Evolutionary conservation across 2,797 vertebrate genomes (phyloP), one percentile per base, ranked within the genome.

Genomic region (Takifugu rubripes): DNA sequence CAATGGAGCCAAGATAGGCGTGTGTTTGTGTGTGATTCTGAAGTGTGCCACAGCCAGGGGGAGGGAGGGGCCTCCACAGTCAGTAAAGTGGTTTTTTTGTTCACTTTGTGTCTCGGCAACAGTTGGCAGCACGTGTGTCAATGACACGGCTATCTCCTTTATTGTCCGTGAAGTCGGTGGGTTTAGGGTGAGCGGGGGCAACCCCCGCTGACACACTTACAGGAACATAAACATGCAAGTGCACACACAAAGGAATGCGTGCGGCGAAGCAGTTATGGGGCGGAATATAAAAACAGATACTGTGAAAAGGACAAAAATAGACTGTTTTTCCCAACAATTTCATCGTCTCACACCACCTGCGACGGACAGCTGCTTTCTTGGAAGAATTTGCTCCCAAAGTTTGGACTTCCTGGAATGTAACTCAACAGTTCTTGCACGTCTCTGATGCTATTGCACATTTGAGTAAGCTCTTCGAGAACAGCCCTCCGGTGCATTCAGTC

Each of bases 121-220:
- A 95, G 94, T 95, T 95, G 94, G 93, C 91, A 92, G 91, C 92
- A 92, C 92, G 91, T 90, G 94, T 91, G 91, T 70, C 78, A 87
- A 91, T 91, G 93, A 90, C 87, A 86, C 25, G 86, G 87, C 77
- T 85, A 79, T 78, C 72, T 44, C 25, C 65, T 82, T 86, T 83
- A 82, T 84, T 83, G 77, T 85, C 71, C 79, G 64, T 80, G 70
- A 79, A 79, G 74, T 79, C 62, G 21, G 53, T 49, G 66, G 71
- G 70, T 75, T 84, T 60, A 54, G 61, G 64, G 56, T 65, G 79
- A 77, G 75, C 70, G 11, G 63, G 57, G 61, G 58, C 68, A 53
- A 24, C 57, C 68, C 68, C 56, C 70, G 53, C 68, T 57, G 61
- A 58, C 68, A 77, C 75, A 68, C 71, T 64, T 74, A 51, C 10